Base-by-base conservation (phyloP, 2,797 vertebrate genomes). In the Lepilemur septentrionalis region DNA sequence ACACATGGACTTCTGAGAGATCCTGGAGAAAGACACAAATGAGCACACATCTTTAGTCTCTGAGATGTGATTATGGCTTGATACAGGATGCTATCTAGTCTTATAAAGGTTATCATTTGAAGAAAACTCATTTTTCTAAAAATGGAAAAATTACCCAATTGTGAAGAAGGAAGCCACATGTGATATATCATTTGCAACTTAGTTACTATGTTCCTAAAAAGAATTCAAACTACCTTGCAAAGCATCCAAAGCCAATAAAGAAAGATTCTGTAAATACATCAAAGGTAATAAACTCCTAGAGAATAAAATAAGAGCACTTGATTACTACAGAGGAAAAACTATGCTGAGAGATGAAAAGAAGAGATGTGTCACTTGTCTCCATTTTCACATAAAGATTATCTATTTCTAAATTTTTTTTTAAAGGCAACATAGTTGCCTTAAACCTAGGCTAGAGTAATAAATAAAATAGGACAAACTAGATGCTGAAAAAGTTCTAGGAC, bases 191-290 rank as follows among this genome's bases (percentile, higher is more conserved):
- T 50, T 46, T 35, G 32, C 41, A 76, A 94, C 76, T n/a, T 15
- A 85, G 25, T 73, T 75, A 89, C 50, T 17, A 7, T 43, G 63
- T 43, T 90, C 28, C 52, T 69, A 67, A 75, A 96, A 92, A 80
- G 20, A 93, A 95, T 86, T 83, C 79, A 83, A 86, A 87, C 65
- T 1, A 80, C 63, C 46, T 48, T 84, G 8, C 25, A 94, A 90
- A 17, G 30, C 4, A n/a, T 92, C 18, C 22, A 81, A 81, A 84
- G 46, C 48, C 52, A 94, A 81, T 48, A 88, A 43, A 86, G 35
- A 88, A 91, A 88, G 32, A 91, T 38, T 94, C n/a, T 70, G 79
- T 79, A 88, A 90, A 85, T 30, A 89, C 11, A 85, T 80, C 76
- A 69, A 65, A 76, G 38, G 28, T 38, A 57, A 70, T 76, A 46